Evolutionary conservation across 2,113 vertebrate species (phyloP).

Genomic region (Carettochelys insculpta): DNA sequence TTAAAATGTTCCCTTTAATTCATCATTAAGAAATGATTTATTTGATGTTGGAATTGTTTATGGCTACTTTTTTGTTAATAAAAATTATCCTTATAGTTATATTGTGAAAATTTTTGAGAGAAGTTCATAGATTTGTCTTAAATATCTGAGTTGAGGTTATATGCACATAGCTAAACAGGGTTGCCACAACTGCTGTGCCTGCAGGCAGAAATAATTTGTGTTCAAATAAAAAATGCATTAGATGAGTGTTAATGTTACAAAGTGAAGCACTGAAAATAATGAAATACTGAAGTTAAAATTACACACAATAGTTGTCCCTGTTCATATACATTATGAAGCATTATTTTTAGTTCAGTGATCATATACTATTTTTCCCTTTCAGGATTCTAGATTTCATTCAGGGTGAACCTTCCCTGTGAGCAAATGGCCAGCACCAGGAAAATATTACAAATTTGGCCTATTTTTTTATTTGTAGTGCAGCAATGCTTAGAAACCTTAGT

Average conservation of each 20-base stretch:
- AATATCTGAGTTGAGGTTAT: slow-evolving; percentile 43
- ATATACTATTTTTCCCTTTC: background rate
- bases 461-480: background rate
- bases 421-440: fast-evolving
- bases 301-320: background rate
- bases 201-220: slow-evolving; percentile 48
- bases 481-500: background rate
- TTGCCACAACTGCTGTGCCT: slow-evolving; percentile 44
- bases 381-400: background rate
- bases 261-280: slow-evolving; percentile 43
- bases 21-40: background rate
- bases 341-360: background rate
- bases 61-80: slow-evolving; percentile 46
- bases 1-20: background rate
- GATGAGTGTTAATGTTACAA: slow-evolving; percentile 37
- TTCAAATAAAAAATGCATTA: background rate
- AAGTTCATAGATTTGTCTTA: slow-evolving; percentile 8
- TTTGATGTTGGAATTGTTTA: slow-evolving; percentile 31
- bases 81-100: background rate
- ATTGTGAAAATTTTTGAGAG: slow-evolving; percentile 33
- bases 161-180: slow-evolving; percentile 24
- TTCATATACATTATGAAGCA: background rate
- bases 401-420: background rate
- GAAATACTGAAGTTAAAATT: slow-evolving; percentile 30
- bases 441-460: background rate